Evolutionary conservation across 2,888 invertebrate genomes (phyloP).

Genomic region (Leucania comma): DNA sequence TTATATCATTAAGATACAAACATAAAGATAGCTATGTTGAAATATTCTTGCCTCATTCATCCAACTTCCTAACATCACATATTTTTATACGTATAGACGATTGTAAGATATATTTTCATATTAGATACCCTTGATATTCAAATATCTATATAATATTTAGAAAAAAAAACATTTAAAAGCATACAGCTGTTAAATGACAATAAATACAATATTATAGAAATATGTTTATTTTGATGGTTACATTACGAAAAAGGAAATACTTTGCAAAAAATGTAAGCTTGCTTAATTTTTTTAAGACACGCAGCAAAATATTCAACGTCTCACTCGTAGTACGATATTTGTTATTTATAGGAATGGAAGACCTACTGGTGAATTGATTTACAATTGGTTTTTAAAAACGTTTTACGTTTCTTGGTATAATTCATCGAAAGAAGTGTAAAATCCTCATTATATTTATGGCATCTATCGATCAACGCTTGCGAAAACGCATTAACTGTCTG

Average conservation of each 20-base stretch:
- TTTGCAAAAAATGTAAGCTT: constrained; percentile 7
- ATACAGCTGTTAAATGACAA: constrained; percentile 71
- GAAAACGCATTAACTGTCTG: constrained; percentile 40
- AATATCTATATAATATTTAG: constrained; percentile 40
- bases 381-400: constrained; percentile 7
- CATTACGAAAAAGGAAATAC: constrained; percentile 8
- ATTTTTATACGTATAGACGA: constrained; percentile 76
- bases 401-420: constrained; percentile 19
- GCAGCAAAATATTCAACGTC: neutral
- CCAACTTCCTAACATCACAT: constrained; percentile 80
- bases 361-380: constrained; percentile 13
- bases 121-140: constrained; percentile 70
- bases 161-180: constrained; percentile 50
- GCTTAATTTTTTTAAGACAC: constrained; percentile 1
- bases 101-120: constrained; percentile 75
- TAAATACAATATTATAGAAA: constrained; percentile 61
- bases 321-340: constrained; percentile 1
- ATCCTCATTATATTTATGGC: constrained; percentile 30
- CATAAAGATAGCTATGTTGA: constrained; percentile 72
- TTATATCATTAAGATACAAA: constrained; percentile 43
- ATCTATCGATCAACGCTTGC: constrained; percentile 51
- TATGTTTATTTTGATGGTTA: constrained; percentile 29
- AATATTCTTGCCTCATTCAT: constrained; percentile 81
- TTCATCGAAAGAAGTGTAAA: constrained; percentile 12
- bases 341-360: constrained; percentile 14